Percentiles rank a stretch among this genome's conserved stretches.
Evolutionary conservation across 2,797 vertebrate species (phyloP).

Genomic region (Aulostomus chinensis): DNA sequence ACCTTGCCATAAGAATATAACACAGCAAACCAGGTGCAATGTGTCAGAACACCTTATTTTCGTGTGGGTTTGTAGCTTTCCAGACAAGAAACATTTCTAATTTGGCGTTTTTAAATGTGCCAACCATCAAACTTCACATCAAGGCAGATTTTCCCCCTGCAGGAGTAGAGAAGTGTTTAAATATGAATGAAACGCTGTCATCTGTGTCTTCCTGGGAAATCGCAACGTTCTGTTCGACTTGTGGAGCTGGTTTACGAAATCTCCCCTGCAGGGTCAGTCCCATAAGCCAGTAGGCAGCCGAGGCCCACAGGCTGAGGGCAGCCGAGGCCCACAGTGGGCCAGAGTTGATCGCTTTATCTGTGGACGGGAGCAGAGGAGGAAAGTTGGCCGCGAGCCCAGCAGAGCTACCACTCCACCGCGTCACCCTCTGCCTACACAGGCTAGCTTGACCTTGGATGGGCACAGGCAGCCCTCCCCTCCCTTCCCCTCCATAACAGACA

Average conservation of each 20-base stretch:
- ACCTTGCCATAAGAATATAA: too few species aligned
- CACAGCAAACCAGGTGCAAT: too few species aligned
- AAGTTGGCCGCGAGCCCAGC: slow-evolving; percentile 49
- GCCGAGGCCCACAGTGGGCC: slow-evolving; percentile 47
- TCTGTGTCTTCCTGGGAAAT: background rate
- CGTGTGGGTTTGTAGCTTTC: too few species aligned
- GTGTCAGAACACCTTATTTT: too few species aligned
- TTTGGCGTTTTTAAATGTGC: background rate
- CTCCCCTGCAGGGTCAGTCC: too few species aligned
- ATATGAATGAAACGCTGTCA: slow-evolving; percentile 14
- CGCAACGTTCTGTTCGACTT: too few species aligned
- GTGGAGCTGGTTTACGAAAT: too few species aligned
- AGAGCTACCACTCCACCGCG: slow-evolving; percentile 44
- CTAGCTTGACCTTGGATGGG: slow-evolving; percentile 61
- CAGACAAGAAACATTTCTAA: too few species aligned
- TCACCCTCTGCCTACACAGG: slow-evolving; percentile 55
- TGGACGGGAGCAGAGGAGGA: slow-evolving; percentile 47
- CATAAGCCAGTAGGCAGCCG: slow-evolving; percentile 34
- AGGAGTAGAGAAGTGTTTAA: background rate
- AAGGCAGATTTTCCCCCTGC: too few species aligned
- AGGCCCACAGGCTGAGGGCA: slow-evolving; percentile 32
- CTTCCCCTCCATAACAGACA: slow-evolving; percentile 15
- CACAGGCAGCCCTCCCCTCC: too few species aligned
- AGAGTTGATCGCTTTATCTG: slow-evolving; percentile 54
- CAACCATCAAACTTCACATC: background rate